Conservation (phyloP, 1,140 invertebrate genomes). For the Aphaenogaster ashmeadi region DNA sequence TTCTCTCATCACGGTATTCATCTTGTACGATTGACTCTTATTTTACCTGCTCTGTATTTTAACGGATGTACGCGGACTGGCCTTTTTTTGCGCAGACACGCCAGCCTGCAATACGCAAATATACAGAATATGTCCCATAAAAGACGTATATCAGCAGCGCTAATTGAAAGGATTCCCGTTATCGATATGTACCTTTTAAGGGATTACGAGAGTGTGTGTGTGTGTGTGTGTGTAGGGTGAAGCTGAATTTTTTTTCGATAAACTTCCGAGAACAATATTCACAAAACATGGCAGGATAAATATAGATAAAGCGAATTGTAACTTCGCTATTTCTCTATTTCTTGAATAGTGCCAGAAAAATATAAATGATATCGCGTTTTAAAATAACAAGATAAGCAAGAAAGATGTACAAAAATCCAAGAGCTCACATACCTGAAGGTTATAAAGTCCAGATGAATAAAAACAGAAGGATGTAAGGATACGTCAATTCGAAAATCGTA, state of each 20-base stretch:
- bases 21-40: slow-evolving; percentile 61
- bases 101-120: background rate
- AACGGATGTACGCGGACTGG: slow-evolving; percentile 19
- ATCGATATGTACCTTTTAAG: slow-evolving; percentile 3
- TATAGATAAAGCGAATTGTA: background rate
- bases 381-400: background rate
- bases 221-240: slow-evolving; percentile 29
- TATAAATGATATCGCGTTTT: background rate
- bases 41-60: slow-evolving; percentile 58
- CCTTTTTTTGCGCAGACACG: background rate
- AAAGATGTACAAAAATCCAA: background rate
- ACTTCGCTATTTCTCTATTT: slow-evolving; percentile 5
- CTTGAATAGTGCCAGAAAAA: background rate
- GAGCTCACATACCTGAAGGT: background rate
- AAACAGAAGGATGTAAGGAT: background rate
- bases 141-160: background rate
- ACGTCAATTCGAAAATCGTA: background rate
- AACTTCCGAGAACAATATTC: background rate
- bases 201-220: background rate
- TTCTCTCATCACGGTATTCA: slow-evolving; percentile 58
- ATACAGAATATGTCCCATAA: background rate
- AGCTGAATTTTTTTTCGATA: slow-evolving; percentile 44
- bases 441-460: background rate
- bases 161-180: background rate
- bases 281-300: background rate